These are phyloP conservation scores for Empidonax traillii DNA, from an alignment of 2,113 vertebrate genomes.

Conservation along the genomic window DNA sequence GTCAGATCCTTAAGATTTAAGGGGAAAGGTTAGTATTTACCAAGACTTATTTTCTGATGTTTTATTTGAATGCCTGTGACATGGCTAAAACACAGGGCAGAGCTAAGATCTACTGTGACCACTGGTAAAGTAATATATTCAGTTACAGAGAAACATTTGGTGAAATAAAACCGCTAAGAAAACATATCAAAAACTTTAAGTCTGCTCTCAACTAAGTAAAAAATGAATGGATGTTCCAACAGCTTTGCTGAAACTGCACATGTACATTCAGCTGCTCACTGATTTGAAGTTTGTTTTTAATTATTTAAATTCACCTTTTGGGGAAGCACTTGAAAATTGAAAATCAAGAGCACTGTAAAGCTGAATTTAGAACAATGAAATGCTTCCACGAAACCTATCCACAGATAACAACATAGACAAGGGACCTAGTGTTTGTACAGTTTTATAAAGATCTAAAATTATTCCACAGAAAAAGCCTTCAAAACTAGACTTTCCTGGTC, in stretches of 20 bases:
- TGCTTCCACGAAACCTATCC: background rate
- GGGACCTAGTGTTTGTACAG: rapidly evolving
- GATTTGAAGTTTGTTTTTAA: background rate
- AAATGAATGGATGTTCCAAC: background rate
- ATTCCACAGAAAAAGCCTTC: background rate
- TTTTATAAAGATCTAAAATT: background rate
- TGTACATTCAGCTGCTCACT: background rate
- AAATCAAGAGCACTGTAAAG: background rate
- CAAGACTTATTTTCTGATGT: background rate
- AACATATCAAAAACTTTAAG: background rate
- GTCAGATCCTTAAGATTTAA: background rate
- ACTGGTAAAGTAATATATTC: background rate
- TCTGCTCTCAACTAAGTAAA: background rate
- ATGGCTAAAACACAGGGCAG: background rate
- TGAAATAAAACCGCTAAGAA: background rate
- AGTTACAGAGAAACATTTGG: background rate
- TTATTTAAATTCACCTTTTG: slow-evolving; percentile 22
- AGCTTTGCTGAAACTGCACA: background rate
- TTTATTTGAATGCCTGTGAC: background rate
- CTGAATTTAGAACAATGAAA: background rate
- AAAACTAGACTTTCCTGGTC: background rate
- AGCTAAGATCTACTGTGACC: background rate
- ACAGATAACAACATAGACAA: background rate
- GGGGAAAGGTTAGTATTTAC: background rate
- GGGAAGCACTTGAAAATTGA: background rate